Base-by-base conservation (phyloP, 2,888 invertebrate species). In the Lasioglossum figueresi region DNA sequence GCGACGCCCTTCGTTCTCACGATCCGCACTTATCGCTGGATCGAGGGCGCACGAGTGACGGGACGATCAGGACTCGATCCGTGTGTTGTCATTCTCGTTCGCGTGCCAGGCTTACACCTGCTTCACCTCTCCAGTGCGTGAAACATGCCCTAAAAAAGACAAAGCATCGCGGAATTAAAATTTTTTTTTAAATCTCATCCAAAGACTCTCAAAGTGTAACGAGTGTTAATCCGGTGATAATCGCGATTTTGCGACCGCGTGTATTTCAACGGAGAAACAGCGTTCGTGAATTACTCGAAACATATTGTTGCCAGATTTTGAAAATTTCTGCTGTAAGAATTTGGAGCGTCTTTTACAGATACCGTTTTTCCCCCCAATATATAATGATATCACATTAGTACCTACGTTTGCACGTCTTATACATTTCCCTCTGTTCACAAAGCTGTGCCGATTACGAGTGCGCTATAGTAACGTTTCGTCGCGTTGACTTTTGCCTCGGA, bases 1-100 rank as follows among this genome's bases (percentile, higher is more conserved):
- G 94, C 93, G 94, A 92, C 90, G 91, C 92, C 88, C 89, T 86
- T 88, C 89, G 86, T 80, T 88, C 86, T 78, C 82, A 59, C 76
- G 85, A 68, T 78, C 89, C 83, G 86, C 83, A 56, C 79, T 89
- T 77, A 68, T 77, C 27, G 82, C 72, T 76, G 79, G 80, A 84
- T 82, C 84, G 87, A 83, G 87, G 87, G 82, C 66, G 76, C 83
- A 72, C 75, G 78, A 82, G 76, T 59, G 40, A 78, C 76, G 66
- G 56, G 37, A 43, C 79, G 66, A 52, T 68, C 75, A 4, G 56
- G 73, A 71, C 68, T 48, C 56, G 79, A 68, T 56, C 52, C 63
- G 76, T 71, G 79, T 72, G 70, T 76, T 48, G 82, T 34, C 76
- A n/a, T 31, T 63, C 63, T 34, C 56, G 31, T 66, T 66, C 85